Conservation (phyloP, 2,888 invertebrate species). For the Pemphredon lugubris region DNA sequence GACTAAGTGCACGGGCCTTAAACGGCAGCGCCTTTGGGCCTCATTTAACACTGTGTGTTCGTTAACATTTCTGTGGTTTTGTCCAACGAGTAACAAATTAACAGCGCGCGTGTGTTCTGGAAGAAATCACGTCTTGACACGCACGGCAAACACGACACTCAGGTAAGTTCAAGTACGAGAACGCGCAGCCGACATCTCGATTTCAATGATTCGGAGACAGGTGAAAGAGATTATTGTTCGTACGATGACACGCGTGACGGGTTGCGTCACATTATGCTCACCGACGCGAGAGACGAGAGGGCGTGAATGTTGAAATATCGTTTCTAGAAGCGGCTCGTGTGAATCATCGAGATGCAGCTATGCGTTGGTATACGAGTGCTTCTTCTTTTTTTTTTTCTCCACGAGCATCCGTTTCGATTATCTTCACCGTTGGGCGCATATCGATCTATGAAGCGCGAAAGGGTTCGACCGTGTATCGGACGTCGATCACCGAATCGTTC, state of each 20-base stretch:
- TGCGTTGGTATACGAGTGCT: slow-evolving; percentile 12
- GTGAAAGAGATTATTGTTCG: slow-evolving; percentile 6
- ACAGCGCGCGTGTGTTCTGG: slow-evolving; percentile 65
- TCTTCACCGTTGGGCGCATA: not conserved
- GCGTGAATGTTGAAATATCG: not conserved
- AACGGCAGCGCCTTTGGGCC: not conserved
- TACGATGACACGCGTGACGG: slow-evolving; percentile 21
- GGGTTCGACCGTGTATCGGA: not conserved
- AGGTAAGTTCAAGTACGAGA: slow-evolving; percentile 54
- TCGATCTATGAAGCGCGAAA: not conserved
- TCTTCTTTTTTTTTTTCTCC: slow-evolving; percentile 1
- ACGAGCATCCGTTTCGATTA: not conserved
- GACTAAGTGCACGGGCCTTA: not conserved
- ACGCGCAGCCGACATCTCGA: slow-evolving; percentile 14
- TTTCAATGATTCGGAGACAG: slow-evolving; percentile 10
- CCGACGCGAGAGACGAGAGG: not conserved
- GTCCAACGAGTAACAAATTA: slow-evolving; percentile 66
- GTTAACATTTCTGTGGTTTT: slow-evolving; percentile 44
- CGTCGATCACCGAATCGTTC: slow-evolving; percentile 2
- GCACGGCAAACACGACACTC: not conserved
- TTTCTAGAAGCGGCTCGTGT: slow-evolving; percentile 8
- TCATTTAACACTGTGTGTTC: slow-evolving; percentile 38
- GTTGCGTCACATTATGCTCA: slow-evolving; percentile 17
- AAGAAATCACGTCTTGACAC: slow-evolving; percentile 7
- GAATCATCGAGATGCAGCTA: slow-evolving; percentile 24